Evolutionary conservation across 1,140 invertebrate species (phyloP), one percentile per base, ranked within the genome.

Genomic region (Trichogramma pretiosum): DNA sequence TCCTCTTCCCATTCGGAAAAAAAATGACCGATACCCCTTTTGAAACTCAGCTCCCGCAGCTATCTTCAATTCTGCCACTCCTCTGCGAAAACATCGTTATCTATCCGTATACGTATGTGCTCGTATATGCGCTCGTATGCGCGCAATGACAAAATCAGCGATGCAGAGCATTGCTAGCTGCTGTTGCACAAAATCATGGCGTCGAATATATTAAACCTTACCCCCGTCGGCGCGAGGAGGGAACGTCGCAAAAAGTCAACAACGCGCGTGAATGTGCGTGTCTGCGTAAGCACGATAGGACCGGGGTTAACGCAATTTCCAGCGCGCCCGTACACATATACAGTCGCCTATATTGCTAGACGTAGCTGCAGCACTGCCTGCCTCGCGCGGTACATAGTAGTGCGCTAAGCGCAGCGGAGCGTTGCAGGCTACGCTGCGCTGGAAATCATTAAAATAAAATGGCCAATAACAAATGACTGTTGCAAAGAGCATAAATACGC

Each of bases 381-480:
- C n/a, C n/a, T n/a, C n/a, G n/a, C n/a, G n/a, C n/a, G n/a, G n/a
- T n/a, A n/a, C n/a, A n/a, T n/a, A n/a, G n/a, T n/a, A n/a, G n/a
- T n/a, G n/a, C n/a, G n/a, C n/a, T n/a, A n/a, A n/a, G 24, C 24
- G 63, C 64, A 63, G 57, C 66, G 57, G 55, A 68, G 24, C 11
- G 24, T 5, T 11, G 24, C 5, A 5, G 24, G 24, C 24, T 5
- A 11, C 11, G 11, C 5, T 5, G 24, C 5, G 11, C 5, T 70
- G 68, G 61, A 70, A 72, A 72, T 70, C 67, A 72, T 72, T 69
- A 71, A 72, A 72, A 71, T 72, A 72, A 72, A 72, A 72, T 72
- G 68, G 68, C 67, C 64, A 67, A 70, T 70, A 70, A 70, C 66
- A 67, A 72, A 72, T 72, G 70, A 72, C 67, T 70, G 67, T 68